Percentiles rank a stretch among this genome's conserved stretches.
These are phyloP conservation scores for Hepsetus odoe DNA, from an alignment of 2,113 vertebrate genomes.

Conservation along the genomic window DNA sequence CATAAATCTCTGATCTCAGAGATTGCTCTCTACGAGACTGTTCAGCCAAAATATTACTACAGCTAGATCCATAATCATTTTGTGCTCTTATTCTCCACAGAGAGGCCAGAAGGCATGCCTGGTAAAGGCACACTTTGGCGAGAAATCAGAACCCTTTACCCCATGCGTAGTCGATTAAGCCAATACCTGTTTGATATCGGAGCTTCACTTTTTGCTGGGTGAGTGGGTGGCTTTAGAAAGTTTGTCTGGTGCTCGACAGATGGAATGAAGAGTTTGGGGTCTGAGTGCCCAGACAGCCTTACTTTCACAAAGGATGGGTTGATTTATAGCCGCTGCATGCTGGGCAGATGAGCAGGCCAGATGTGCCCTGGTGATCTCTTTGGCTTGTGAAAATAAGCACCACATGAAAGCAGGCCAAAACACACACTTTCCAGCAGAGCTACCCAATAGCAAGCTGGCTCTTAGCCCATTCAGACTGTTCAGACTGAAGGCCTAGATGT, in stretches of 20 bases:
- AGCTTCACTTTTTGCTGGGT: neutral
- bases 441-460: neutral
- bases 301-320: constrained; percentile 25
- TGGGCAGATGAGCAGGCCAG: constrained; percentile 56
- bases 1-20: constrained; percentile 34
- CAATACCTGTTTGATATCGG: neutral
- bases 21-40: neutral
- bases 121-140: neutral
- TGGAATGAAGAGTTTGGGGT: neutral
- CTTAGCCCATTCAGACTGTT: neutral
- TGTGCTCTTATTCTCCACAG: neutral
- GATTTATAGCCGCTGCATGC: constrained; percentile 49
- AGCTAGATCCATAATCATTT: constrained; percentile 5
- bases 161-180: neutral
- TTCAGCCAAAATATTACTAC: neutral
- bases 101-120: neutral
- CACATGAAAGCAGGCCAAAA: constrained; percentile 21
- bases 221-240: neutral
- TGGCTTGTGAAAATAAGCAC: constrained; percentile 44
- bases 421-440: constrained; percentile 8
- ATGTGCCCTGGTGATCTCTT: constrained; percentile 49
- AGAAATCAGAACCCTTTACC: neutral
- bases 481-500: neutral
- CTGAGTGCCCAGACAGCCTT: constrained; percentile 1
- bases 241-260: neutral